Percentiles rank a stretch among this genome's conserved stretches.
Conservation (phyloP, 2,888 invertebrate species). For the Phengaris alcon region DNA sequence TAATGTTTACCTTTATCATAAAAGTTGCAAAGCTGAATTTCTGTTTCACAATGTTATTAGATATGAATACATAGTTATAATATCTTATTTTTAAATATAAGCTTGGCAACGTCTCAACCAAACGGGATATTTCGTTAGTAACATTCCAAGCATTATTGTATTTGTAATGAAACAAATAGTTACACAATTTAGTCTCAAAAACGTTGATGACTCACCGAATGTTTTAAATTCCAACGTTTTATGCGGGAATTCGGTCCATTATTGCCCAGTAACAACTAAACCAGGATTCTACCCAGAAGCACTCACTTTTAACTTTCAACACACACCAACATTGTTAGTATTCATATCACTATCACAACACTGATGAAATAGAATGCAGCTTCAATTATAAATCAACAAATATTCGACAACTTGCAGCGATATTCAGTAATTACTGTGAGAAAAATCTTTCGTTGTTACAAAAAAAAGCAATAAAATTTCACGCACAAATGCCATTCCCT, state of each 20-base stretch:
- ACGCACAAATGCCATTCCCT: constrained; percentile 69
- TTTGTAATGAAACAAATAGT: constrained; percentile 27
- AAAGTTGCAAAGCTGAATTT: not conserved
- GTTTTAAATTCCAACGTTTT: constrained; percentile 75
- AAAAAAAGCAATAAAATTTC: constrained; percentile 68
- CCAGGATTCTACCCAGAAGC: constrained; percentile 68
- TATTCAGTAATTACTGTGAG: constrained; percentile 51
- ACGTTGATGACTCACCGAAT: constrained; percentile 74
- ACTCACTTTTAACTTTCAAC: constrained; percentile 61
- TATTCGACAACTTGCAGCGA: constrained; percentile 50
- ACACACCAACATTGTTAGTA: constrained; percentile 56
- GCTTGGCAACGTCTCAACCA: not conserved
- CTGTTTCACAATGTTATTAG: not conserved
- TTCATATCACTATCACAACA: constrained; percentile 51
- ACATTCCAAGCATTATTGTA: constrained; percentile 8
- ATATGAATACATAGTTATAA: not conserved
- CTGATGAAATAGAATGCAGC: constrained; percentile 34
- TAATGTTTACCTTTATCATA: not conserved
- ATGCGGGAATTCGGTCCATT: constrained; percentile 71
- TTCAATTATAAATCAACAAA: constrained; percentile 46
- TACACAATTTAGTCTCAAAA: constrained; percentile 45
- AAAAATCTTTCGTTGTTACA: constrained; percentile 65
- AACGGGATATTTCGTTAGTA: constrained; percentile 9
- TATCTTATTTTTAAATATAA: not conserved
- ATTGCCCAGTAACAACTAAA: constrained; percentile 66